Conservation (phyloP, 2,888 invertebrate genomes). For the Acronicta leporina region DNA sequence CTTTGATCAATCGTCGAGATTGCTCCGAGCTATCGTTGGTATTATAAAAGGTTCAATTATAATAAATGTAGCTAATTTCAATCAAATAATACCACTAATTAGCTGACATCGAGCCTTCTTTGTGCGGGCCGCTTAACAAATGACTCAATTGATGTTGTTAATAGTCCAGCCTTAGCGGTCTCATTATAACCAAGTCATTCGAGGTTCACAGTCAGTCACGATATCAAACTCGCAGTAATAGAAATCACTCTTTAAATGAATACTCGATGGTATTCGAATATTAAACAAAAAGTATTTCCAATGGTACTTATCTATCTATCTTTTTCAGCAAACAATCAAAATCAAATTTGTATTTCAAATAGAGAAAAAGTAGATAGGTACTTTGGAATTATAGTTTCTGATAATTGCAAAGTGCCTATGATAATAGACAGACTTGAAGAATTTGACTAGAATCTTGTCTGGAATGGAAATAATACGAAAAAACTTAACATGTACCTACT, state of each 20-base stretch:
- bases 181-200: constrained; percentile 69
- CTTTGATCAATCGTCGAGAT: constrained; percentile 74
- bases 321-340: too few species aligned
- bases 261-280: constrained; percentile 37
- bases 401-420: too few species aligned
- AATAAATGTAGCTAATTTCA: constrained; percentile 86
- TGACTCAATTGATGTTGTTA: constrained; percentile 86
- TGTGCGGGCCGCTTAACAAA: constrained; percentile 83
- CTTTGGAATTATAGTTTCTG: too few species aligned
- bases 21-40: constrained; percentile 71
- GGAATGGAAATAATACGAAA: neutral
- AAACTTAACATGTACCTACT: too few species aligned
- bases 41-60: constrained; percentile 84
- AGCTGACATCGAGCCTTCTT: constrained; percentile 82
- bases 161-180: constrained; percentile 72
- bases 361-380: too few species aligned
- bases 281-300: constrained; percentile 8
- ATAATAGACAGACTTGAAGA: too few species aligned
- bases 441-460: too few species aligned
- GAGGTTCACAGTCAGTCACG: constrained; percentile 71
- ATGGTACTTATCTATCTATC: neutral
- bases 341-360: too few species aligned
- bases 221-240: constrained; percentile 52
- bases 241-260: constrained; percentile 48
- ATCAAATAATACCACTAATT: constrained; percentile 88